A percentile compares a stretch with the other conserved stretches of the same genome.
These are phyloP conservation scores for Cyclophora punctaria DNA, from an alignment of 2,888 invertebrate species.

Conservation along the genomic window DNA sequence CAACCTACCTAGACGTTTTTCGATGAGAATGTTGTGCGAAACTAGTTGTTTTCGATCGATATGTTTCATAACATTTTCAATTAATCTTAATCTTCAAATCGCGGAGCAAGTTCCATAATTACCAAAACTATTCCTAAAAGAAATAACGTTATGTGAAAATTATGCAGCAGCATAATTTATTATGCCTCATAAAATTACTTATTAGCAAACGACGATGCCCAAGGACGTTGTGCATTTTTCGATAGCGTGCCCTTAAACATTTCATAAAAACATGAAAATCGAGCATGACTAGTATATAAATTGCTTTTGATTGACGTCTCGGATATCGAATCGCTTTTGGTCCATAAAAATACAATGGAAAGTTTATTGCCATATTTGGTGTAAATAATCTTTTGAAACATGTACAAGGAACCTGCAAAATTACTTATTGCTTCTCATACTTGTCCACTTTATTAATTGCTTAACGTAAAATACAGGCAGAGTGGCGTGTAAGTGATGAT, in stretches of 20 bases:
- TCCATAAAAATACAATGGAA: slow-evolving; percentile 8
- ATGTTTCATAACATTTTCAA: too few species aligned
- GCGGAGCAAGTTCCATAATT: too few species aligned
- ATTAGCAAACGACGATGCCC: neutral
- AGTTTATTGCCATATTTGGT: slow-evolving; percentile 11
- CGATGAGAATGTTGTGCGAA: too few species aligned
- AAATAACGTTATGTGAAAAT: too few species aligned
- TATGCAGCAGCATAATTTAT: too few species aligned
- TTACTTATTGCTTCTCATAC: slow-evolving; percentile 6
- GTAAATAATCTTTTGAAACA: slow-evolving; percentile 10
- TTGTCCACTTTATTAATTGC: slow-evolving; percentile 13
- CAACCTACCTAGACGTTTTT: too few species aligned
- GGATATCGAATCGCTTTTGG: slow-evolving; percentile 4
- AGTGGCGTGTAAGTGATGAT: slow-evolving; percentile 14
- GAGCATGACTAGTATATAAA: slow-evolving; percentile 8
- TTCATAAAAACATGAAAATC: slow-evolving; percentile 10
- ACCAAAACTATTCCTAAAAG: too few species aligned
- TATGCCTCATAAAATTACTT: too few species aligned
- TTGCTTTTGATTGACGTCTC: slow-evolving; percentile 3
- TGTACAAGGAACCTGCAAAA: slow-evolving; percentile 5
- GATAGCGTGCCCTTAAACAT: slow-evolving; percentile 12
- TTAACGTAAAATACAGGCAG: slow-evolving; percentile 11
- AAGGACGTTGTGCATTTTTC: neutral
- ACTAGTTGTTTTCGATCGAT: too few species aligned
- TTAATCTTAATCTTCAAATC: too few species aligned